These are phyloP conservation scores for Loxodonta africana DNA, from an alignment of 2,113 vertebrate genomes.

Conservation along the genomic window DNA sequence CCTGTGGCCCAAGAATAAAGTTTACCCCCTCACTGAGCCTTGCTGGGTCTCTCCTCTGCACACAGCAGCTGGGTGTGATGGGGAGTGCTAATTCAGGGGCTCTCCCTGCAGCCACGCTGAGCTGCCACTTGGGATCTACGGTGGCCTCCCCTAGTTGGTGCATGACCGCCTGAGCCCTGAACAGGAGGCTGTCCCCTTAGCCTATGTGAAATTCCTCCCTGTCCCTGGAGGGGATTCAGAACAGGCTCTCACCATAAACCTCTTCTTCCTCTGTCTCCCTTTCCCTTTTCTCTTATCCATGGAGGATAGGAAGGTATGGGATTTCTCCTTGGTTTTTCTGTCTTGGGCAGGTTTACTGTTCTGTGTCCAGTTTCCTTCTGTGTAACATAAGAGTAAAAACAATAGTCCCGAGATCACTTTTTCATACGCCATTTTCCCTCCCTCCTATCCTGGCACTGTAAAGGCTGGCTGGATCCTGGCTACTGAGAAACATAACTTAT, in stretches of 20 bases:
- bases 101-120: neutral
- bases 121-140: neutral
- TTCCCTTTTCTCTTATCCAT: conserved; percentile 10
- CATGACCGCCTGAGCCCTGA: neutral
- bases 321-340: neutral
- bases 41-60: neutral
- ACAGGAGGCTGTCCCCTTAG: neutral
- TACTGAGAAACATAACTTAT: neutral
- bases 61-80: neutral
- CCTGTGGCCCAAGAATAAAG: neutral
- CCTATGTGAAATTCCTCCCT: neutral
- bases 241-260: neutral
- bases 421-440: neutral
- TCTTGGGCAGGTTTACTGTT: neutral
- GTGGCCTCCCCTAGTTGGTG: neutral
- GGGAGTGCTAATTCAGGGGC: neutral
- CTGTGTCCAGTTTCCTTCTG: neutral
- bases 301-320: neutral
- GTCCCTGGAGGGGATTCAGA: neutral
- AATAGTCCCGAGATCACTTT: conserved; percentile 1
- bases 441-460: neutral
- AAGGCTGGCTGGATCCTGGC: neutral
- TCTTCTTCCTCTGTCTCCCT: neutral
- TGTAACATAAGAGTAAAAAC: neutral
- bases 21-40: neutral